A percentile compares a stretch with the other conserved stretches of the same genome.
Conservation (phyloP, 1,140 invertebrate genomes). For the Elymnias hypermnestra region DNA sequence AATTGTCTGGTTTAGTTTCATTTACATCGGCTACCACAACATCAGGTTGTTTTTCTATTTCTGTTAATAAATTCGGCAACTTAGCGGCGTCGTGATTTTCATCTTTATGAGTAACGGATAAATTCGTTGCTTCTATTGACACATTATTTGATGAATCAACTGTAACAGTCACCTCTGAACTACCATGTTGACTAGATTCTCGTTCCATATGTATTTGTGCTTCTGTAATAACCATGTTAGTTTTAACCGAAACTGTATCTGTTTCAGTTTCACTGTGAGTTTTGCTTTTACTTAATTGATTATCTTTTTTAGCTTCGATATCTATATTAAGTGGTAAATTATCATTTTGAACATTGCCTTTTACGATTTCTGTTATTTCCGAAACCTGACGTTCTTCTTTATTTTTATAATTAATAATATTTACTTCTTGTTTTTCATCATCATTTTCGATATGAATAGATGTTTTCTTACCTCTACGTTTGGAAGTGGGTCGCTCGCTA, state of each 20-base stretch:
- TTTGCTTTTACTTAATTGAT: conserved; percentile 48
- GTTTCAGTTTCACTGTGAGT: conserved; percentile 68
- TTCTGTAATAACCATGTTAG: conserved; percentile 71
- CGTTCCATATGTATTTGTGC: conserved; percentile 73
- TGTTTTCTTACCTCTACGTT: conserved; percentile 64
- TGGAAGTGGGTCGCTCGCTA: conserved; percentile 51
- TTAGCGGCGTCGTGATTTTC: too few species aligned
- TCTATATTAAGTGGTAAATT: conserved; percentile 31
- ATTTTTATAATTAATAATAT: conserved; percentile 65
- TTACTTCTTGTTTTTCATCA: conserved; percentile 62
- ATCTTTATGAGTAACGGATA: conserved; percentile 48
- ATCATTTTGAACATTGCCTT: conserved; percentile 27
- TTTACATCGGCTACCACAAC: conserved; percentile 18
- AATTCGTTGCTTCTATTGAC: conserved; percentile 46
- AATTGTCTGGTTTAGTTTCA: too few species aligned
- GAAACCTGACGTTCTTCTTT: conserved; percentile 27
- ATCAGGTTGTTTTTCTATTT: conserved; percentile 3
- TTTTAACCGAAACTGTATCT: conserved; percentile 66
- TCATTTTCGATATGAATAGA: conserved; percentile 68
- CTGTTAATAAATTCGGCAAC: too few species aligned
- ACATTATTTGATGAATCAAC: conserved; percentile 63
- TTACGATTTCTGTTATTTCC: conserved; percentile 34
- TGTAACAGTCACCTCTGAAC: conserved; percentile 55
- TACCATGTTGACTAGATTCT: conserved; percentile 56
- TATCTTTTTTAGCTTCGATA: conserved; percentile 39